A percentile compares a stretch with the other conserved stretches of the same genome.
Evolutionary conservation across 1,140 invertebrate species (phyloP).

Genomic region (Steinernema khuongi): DNA sequence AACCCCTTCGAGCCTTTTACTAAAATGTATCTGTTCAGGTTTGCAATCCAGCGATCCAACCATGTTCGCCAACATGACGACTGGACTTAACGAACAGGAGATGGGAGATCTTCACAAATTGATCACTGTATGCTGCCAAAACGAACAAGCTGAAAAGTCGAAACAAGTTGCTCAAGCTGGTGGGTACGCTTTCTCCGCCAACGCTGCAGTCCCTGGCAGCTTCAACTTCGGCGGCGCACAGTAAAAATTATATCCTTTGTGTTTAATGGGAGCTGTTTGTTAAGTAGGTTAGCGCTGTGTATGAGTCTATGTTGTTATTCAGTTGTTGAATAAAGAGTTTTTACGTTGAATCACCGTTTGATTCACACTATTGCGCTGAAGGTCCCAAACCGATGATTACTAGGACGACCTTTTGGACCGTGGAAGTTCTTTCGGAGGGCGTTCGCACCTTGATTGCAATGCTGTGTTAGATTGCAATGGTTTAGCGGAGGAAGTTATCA

Average conservation of each 20-base stretch:
- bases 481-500: no score
- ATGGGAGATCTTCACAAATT: slow-evolving; percentile 21
- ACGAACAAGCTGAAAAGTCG: slow-evolving; percentile 20
- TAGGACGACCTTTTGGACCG: no score
- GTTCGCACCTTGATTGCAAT: no score
- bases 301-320: not conserved
- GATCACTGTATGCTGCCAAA: slow-evolving; percentile 27
- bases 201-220: slow-evolving; percentile 19
- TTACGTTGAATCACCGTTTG: no score
- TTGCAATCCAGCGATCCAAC: slow-evolving; percentile 3
- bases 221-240: slow-evolving; percentile 42
- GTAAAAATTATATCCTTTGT: slow-evolving; percentile 16
- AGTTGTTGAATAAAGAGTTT: not conserved
- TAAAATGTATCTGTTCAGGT: not conserved
- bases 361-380: no score
- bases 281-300: slow-evolving; percentile 9
- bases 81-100: slow-evolving; percentile 23
- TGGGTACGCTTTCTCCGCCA: slow-evolving; percentile 21
- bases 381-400: no score
- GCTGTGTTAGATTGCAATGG: no score
- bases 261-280: not conserved
- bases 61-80: slow-evolving; percentile 22
- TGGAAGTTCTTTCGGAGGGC: no score
- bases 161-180: slow-evolving; percentile 28
- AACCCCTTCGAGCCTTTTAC: not conserved